Evolutionary conservation across 2,113 vertebrate genomes (phyloP).

Genomic region (Galemys pyrenaicus): DNA sequence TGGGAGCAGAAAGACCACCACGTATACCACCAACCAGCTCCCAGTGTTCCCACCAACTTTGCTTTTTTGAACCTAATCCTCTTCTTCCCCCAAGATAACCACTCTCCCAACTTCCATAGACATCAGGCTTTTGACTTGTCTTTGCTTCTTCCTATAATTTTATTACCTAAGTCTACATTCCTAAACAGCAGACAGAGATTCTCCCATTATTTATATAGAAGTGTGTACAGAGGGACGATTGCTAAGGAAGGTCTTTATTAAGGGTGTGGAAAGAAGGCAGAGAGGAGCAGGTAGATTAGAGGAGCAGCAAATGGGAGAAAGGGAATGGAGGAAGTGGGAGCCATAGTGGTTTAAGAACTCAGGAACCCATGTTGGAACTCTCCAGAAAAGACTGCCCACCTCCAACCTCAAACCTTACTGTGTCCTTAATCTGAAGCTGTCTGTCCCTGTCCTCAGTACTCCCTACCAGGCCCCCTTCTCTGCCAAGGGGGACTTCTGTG

Average conservation of each 20-base stretch:
- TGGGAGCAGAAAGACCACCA: not conserved
- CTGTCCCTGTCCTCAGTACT: not conserved
- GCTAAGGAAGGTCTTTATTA: not conserved
- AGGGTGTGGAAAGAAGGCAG: not conserved
- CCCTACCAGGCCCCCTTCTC: not conserved
- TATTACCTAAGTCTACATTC: not conserved
- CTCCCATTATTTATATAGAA: not conserved
- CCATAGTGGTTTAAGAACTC: not conserved
- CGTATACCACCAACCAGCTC: not conserved
- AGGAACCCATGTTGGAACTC: not conserved
- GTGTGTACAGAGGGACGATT: no score
- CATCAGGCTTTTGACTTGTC: not conserved
- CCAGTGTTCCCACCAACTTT: not conserved
- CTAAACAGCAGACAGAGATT: not conserved
- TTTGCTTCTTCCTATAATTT: not conserved
- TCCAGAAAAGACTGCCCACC: not conserved
- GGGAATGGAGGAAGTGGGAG: not conserved
- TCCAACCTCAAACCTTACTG: not conserved
- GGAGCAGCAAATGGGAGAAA: not conserved
- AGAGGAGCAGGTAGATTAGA: no score
- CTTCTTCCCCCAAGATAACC: not conserved
- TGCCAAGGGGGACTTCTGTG: not conserved
- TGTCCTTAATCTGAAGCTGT: not conserved
- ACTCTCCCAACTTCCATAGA: not conserved
- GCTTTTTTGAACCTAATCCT: not conserved